Percentiles rank a stretch among this genome's conserved stretches.
phyloP scores from a whole-genome alignment of 2,888 invertebrate genomes.

The Nebria salina region DNA sequence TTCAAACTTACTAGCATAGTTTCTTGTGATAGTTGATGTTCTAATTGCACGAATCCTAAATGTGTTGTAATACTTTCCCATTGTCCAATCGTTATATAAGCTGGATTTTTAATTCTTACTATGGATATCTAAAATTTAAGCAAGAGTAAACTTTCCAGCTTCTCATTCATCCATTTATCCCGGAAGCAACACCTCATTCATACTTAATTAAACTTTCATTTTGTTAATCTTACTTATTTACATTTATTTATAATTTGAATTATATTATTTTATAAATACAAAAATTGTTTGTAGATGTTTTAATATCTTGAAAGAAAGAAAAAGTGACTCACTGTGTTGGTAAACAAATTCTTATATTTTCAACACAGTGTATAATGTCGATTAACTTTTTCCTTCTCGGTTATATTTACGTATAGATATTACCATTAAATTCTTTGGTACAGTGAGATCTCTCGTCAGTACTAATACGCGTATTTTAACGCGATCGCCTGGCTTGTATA shows the following conservation, averaged over 20 bases:
- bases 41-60: constrained; percentile 69
- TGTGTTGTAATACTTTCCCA: constrained; percentile 71
- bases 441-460: constrained; percentile 64
- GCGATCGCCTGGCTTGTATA: constrained; percentile 68
- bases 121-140: constrained; percentile 66
- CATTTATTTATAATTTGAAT: too few species aligned
- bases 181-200: too few species aligned
- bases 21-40: constrained; percentile 57
- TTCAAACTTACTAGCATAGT: constrained; percentile 54
- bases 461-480: constrained; percentile 66
- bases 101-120: constrained; percentile 74
- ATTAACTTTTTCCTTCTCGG: too few species aligned
- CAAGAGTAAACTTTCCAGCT: background rate
- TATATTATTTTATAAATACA: too few species aligned
- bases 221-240: too few species aligned
- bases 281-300: background rate
- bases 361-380: too few species aligned
- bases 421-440: constrained; percentile 56
- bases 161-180: too few species aligned
- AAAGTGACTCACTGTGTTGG: too few species aligned
- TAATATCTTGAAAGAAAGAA: background rate
- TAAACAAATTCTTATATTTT: too few species aligned
- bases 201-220: too few species aligned
- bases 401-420: background rate
- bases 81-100: constrained; percentile 70